Evolutionary conservation across 2,888 invertebrate genomes (phyloP), one percentile per base, ranked within the genome.

Genomic region (Nycteola revayana): DNA sequence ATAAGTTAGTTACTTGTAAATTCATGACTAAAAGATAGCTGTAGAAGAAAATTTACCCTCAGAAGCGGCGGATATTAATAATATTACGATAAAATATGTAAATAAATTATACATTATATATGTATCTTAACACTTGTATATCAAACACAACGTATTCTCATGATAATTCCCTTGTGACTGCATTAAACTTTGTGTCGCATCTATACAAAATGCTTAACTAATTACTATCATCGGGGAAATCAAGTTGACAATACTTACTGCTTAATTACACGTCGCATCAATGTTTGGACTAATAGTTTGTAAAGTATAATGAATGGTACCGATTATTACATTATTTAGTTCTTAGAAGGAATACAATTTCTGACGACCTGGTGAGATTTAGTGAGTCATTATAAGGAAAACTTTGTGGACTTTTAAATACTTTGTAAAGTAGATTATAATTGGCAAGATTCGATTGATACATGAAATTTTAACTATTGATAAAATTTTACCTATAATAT

Each of bases 201-300:
- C 38, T 48, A 57, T 60, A 59, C 49, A 57, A n/a, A 61, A 69
- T 71, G 56, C 60, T 49, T 46, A 33, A 51, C 50, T 74, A 70
- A 78, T 76, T 65, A 64, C 50, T 46, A 54, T 42, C 49, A 66
- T 64, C 55, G 52, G 61, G 50, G 56, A 50, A 67, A 61, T 68
- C 61, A 58, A 46, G 48, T 61, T 58, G n/a, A n/a, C n/a, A n/a
- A n/a, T 68, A 75, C 68, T 75, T 66, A 60, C 44, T 58, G 53
- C 54, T 77, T 21, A 75, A 77, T 77, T 70, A 56, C 45, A 36
- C 52, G 61, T 61, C 55, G 55, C 55, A 46, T 52, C 29, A 38
- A 33, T 61, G 43, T 62, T 70, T 57, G 37, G 36, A 49, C 47
- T 61, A 69, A 62, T 66, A 59, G 65, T 60, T 65, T n/a, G n/a